phyloP scores from a whole-genome alignment of 2,888 invertebrate genomes.

The Chesias legatella region DNA sequence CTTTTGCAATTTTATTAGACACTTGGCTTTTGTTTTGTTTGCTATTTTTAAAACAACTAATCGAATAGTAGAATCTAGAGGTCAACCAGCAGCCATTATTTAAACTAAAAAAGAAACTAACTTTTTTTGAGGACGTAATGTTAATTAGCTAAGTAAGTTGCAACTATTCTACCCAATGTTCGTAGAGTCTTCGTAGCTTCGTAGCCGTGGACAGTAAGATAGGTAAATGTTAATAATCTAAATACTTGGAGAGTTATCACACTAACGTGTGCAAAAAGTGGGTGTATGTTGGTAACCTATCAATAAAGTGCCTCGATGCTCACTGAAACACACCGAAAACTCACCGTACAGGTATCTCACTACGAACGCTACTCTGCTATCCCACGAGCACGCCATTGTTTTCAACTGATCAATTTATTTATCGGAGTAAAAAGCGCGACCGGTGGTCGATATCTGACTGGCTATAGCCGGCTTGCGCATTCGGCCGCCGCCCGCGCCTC shows the following conservation, averaged over 20 bases:
- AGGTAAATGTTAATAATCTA: too few species aligned
- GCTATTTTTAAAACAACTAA: not conserved
- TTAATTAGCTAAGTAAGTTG: too few species aligned
- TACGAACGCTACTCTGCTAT: conserved; percentile 90
- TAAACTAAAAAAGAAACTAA: too few species aligned
- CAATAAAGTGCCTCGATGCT: conserved; percentile 13
- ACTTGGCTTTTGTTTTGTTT: not conserved
- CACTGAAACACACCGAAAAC: conserved; percentile 42
- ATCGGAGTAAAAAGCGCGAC: conserved; percentile 20
- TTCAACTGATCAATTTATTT: conserved; percentile 14
- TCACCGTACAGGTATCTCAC: conserved; percentile 91
- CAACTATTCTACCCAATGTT: not conserved
- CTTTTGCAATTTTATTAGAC: not conserved
- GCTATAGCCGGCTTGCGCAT: conserved; percentile 8
- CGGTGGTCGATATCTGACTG: conserved; percentile 22
- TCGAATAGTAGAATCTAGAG: too few species aligned
- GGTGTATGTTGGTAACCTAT: conserved; percentile 14
- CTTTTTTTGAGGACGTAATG: too few species aligned
- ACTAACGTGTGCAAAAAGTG: not conserved
- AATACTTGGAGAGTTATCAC: too few species aligned
- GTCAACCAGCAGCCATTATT: too few species aligned
- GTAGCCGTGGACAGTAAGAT: conserved; percentile 1
- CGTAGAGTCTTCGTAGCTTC: conserved; percentile 7
- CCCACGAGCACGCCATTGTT: conserved; percentile 90
- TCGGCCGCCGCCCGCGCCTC: conserved; percentile 52